Conservation (phyloP, 2,797 vertebrate genomes). For the Microcaecilia unicolor region DNA sequence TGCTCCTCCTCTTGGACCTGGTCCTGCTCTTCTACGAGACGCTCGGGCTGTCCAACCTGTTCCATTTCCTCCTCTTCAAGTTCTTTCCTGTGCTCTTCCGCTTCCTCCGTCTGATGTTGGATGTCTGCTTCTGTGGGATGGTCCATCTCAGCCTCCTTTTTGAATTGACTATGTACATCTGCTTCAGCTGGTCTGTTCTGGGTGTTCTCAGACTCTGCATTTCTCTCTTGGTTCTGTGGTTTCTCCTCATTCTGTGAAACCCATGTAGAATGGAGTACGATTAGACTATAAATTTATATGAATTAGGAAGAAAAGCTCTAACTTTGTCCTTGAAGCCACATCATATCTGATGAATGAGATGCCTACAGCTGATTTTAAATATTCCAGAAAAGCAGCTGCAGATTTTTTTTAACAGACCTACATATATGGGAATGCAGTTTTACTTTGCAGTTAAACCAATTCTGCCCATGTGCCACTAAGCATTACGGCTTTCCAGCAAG, state of each 20-base stretch:
- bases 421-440: too few relatives aligned
- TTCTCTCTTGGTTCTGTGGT: constrained; percentile 15
- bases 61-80: constrained; percentile 89
- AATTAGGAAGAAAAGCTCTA: too few relatives aligned
- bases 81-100: constrained; percentile 65
- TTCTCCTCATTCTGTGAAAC: constrained; percentile 10
- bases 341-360: too few relatives aligned
- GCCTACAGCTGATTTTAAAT: too few relatives aligned
- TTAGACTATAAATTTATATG: too few relatives aligned
- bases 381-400: too few relatives aligned
- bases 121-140: constrained; percentile 10
- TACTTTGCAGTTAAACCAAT: too few relatives aligned
- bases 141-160: neutral
- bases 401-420: too few relatives aligned
- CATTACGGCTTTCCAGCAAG: too few relatives aligned
- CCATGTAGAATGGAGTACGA: constrained; percentile 9
- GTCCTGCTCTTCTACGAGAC: constrained; percentile 74
- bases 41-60: constrained; percentile 81
- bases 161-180: neutral
- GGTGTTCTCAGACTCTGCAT: constrained; percentile 7
- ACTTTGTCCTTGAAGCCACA: too few relatives aligned
- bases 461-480: too few relatives aligned
- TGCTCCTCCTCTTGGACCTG: constrained; percentile 54
- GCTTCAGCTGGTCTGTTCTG: neutral
- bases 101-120: constrained; percentile 29